Conservation (phyloP, 1,140 invertebrate genomes). For the Hermetia illucens region DNA sequence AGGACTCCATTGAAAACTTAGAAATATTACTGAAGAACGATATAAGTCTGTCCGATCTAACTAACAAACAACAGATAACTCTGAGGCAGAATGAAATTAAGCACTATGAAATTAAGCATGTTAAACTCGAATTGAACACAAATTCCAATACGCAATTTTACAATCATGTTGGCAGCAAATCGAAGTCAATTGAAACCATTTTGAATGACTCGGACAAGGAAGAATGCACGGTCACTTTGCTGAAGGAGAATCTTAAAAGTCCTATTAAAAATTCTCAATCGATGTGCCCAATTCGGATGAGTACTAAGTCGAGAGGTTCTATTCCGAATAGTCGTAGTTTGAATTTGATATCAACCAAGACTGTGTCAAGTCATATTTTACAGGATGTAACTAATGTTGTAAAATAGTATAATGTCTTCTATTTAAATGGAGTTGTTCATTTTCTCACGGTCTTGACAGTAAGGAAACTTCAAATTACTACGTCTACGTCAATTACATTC, state of each 20-base stretch:
- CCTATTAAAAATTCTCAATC: constrained; percentile 27
- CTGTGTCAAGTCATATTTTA: constrained; percentile 4
- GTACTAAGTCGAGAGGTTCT: constrained; percentile 15
- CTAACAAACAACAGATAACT: constrained; percentile 25
- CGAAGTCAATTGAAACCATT: not conserved
- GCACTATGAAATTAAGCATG: not conserved
- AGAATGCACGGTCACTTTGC: not conserved
- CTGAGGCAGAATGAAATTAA: constrained; percentile 12
- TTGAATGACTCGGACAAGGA: not conserved
- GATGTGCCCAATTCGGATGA: constrained; percentile 23
- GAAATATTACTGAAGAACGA: constrained; percentile 29
- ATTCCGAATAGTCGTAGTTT: constrained; percentile 27
- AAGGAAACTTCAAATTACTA: too few relatives aligned
- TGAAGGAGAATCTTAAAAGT: constrained; percentile 6
- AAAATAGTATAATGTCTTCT: too few relatives aligned
- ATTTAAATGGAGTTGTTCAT: too few relatives aligned
- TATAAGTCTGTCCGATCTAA: constrained; percentile 26
- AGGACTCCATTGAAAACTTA: constrained; percentile 29
- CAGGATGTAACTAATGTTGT: constrained; percentile 2
- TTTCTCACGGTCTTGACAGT: too few relatives aligned
- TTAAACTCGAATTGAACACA: too few relatives aligned
- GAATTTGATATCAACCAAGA: constrained; percentile 17
- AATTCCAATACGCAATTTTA: constrained; percentile 4
- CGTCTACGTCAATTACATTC: too few relatives aligned
- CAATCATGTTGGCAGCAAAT: not conserved